Evolutionary conservation across 2,888 invertebrate species (phyloP).

Genomic region (Tetheella fluctuosa): DNA sequence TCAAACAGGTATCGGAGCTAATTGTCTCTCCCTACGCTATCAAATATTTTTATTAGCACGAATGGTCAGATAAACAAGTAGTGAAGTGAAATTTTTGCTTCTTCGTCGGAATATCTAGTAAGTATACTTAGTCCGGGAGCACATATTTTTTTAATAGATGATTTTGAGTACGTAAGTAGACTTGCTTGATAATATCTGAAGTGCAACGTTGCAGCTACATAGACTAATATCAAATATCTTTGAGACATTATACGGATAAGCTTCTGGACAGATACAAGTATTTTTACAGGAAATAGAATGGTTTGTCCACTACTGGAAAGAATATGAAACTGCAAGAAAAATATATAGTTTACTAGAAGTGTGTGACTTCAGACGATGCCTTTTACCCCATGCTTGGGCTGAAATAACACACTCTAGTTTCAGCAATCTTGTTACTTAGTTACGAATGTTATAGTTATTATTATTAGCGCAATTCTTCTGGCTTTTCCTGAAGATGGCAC

Average conservation of each 20-base stretch:
- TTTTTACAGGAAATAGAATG: not conserved
- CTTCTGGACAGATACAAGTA: not conserved
- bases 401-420: too few relatives aligned
- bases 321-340: too few relatives aligned
- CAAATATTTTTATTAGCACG: not conserved
- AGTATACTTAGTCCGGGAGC: not conserved
- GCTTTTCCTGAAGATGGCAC: not conserved
- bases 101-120: constrained; percentile 7
- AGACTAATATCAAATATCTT: not conserved
- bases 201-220: too few relatives aligned
- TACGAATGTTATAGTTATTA: too few relatives aligned
- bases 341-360: too few relatives aligned
- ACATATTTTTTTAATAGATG: not conserved
- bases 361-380: too few relatives aligned
- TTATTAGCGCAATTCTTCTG: not conserved
- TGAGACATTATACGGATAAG: not conserved
- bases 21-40: not conserved
- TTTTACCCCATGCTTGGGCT: too few relatives aligned
- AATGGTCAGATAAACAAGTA: constrained; percentile 10
- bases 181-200: too few relatives aligned
- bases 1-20: not conserved
- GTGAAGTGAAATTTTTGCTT: constrained; percentile 16
- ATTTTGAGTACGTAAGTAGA: not conserved
- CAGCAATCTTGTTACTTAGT: too few relatives aligned
- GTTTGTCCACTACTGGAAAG: too few relatives aligned